These are phyloP conservation scores for Peromyscus eremicus DNA, from an alignment of 2,797 vertebrate species.

Conservation along the genomic window DNA sequence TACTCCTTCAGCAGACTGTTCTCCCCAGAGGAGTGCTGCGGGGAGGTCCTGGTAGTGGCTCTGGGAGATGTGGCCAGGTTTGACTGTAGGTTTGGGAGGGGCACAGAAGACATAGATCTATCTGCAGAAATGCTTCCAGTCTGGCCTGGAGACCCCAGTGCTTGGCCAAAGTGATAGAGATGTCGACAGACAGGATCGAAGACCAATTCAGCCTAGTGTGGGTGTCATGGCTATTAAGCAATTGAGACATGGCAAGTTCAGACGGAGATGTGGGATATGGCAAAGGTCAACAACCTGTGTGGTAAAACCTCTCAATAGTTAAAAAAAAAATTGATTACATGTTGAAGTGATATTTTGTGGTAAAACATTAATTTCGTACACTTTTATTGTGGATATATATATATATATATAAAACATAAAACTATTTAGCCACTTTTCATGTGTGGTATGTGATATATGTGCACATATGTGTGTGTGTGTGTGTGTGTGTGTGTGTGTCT, in stretches of 20 bases:
- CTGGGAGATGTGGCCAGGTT: neutral
- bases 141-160: neutral
- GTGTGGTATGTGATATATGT: neutral
- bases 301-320: neutral
- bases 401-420: neutral
- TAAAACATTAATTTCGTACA: neutral
- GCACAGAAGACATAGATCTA: neutral
- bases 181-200: neutral
- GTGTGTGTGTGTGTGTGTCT: neutral
- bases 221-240: neutral
- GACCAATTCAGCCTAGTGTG: neutral
- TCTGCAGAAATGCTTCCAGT: neutral
- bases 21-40: neutral
- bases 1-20: neutral
- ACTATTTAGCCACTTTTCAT: neutral
- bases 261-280: neutral
- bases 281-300: neutral
- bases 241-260: neutral
- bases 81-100: neutral
- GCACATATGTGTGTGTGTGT: neutral
- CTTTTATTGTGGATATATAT: neutral
- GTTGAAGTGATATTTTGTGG: slow-evolving; percentile 14
- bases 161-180: neutral
- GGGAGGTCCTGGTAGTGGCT: neutral
- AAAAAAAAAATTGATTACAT: neutral